Evolutionary conservation across 1,140 invertebrate species (phyloP), one percentile per base, ranked within the genome.

Genomic region (Scaptomyza montana): DNA sequence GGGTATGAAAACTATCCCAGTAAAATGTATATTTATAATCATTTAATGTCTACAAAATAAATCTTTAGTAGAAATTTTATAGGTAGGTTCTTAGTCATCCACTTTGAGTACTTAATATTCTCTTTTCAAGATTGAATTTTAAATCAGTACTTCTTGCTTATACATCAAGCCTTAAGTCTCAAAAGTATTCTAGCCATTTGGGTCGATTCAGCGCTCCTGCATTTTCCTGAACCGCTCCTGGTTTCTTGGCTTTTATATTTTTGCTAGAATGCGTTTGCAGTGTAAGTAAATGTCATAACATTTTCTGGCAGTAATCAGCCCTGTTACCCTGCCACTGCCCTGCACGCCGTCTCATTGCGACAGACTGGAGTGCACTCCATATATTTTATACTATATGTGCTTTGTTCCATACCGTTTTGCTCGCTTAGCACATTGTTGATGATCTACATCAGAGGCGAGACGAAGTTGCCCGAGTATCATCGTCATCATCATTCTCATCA

Each of bases 401-500:
- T 49, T 33, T 46, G 56, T 10, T 54, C 45, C 57, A 65, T 81
- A 72, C 59, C 64, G 69, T 36, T 77, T 64, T 74, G 79, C 43
- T 78, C 74, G 78, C 84, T 89, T 82, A 82, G 68, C 84, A 82
- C 65, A 89, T 79, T 80, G 81, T 86, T 80, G 81, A 80, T 86
- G 81, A 78, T 80, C 81, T 85, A 77, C 60, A 76, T 57, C 75
- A 78, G 82, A 86, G 68, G 65, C 70, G 12, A 56, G 74, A 45
- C 33, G 55, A 54, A 54, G 62, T 30, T 28, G 47, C 25, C 36
- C 21, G 21, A 33, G 21, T 25, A 25, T 19, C 25, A 13, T 8
- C 21, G 2, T n/a, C 36, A 46, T 54, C 61, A 54, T 68, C 61
- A 73, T 84, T 80, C 21, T 21, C 21, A 21, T 21, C 36, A 53